Percentiles rank a stretch among this genome's conserved stretches.
These are phyloP conservation scores for Cistogaster globosa DNA, from an alignment of 2,888 invertebrate species.

Conservation along the genomic window DNA sequence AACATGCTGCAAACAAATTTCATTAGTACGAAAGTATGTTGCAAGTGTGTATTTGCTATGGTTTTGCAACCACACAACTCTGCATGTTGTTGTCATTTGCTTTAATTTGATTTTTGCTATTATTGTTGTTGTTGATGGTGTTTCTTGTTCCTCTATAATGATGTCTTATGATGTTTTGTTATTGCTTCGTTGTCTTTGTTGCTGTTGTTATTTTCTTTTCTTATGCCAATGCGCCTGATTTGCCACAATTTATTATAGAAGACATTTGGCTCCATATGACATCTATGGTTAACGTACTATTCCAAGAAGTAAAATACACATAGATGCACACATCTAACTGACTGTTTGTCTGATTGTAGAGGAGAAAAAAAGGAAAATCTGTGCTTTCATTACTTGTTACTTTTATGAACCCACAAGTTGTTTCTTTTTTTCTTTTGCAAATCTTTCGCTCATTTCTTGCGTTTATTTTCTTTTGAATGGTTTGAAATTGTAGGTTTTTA, in stretches of 20 bases:
- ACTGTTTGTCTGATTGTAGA: constrained; percentile 25
- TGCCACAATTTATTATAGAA: constrained; percentile 81
- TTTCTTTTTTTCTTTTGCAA: constrained; percentile 28
- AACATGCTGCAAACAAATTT: not conserved
- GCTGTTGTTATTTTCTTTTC: constrained; percentile 76
- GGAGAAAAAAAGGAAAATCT: constrained; percentile 48
- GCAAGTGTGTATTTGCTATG: constrained; percentile 36
- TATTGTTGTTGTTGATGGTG: constrained; percentile 38
- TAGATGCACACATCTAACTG: constrained; percentile 13
- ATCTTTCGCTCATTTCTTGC: constrained; percentile 18
- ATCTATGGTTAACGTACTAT: constrained; percentile 64
- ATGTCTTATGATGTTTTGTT: constrained; percentile 66
- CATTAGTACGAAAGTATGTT: not conserved
- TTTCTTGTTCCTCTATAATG: constrained; percentile 64
- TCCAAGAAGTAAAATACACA: constrained; percentile 39
- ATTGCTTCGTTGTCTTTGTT: constrained; percentile 71
- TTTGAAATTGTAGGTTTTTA: constrained; percentile 58
- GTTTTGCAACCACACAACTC: constrained; percentile 68
- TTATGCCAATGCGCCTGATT: constrained; percentile 81
- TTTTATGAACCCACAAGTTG: constrained; percentile 66
- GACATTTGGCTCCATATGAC: constrained; percentile 71
- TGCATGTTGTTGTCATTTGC: constrained; percentile 71
- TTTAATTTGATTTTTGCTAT: constrained; percentile 68
- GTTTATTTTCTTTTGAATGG: constrained; percentile 32
- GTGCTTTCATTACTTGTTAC: constrained; percentile 65